Evolutionary conservation across 2,797 vertebrate species (phyloP).

Genomic region (Coracias cyanogaster): DNA sequence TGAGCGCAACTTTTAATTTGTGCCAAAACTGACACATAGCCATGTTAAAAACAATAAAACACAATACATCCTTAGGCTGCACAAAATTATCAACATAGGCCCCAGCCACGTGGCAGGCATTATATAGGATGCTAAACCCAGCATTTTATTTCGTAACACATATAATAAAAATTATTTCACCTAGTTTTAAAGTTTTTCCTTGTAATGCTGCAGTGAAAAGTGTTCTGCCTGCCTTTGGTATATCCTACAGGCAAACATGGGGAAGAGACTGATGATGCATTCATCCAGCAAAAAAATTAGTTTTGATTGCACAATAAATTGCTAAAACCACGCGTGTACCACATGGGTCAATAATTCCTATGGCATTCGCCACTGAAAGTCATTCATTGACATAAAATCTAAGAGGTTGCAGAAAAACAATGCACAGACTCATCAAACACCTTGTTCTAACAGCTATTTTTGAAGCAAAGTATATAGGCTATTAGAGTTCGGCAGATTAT

Average conservation of each 20-base stretch:
- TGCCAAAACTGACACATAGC: not conserved
- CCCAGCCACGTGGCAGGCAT: not conserved
- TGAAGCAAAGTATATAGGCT: conserved; percentile 32
- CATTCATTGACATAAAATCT: conserved; percentile 13
- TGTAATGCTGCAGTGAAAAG: not conserved
- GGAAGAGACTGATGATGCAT: not conserved
- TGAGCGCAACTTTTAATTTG: not conserved
- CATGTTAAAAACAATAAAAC: not conserved
- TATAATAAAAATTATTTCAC: not conserved
- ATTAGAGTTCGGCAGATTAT: conserved; percentile 46
- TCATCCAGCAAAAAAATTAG: not conserved
- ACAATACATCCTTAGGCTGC: not conserved
- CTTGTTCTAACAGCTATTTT: conserved; percentile 33
- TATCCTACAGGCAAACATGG: not conserved
- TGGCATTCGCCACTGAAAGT: not conserved
- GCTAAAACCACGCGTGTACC: not conserved
- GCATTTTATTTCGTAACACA: not conserved
- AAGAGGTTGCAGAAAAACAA: not conserved
- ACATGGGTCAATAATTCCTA: not conserved
- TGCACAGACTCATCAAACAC: conserved; percentile 16
- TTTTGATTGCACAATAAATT: not conserved
- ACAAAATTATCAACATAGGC: not conserved
- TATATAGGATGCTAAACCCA: not conserved
- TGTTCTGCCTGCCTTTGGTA: not conserved
- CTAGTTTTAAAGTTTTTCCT: not conserved